Evolutionary conservation across 2,113 vertebrate genomes (phyloP).

Genomic region (Seriola rivoliana): DNA sequence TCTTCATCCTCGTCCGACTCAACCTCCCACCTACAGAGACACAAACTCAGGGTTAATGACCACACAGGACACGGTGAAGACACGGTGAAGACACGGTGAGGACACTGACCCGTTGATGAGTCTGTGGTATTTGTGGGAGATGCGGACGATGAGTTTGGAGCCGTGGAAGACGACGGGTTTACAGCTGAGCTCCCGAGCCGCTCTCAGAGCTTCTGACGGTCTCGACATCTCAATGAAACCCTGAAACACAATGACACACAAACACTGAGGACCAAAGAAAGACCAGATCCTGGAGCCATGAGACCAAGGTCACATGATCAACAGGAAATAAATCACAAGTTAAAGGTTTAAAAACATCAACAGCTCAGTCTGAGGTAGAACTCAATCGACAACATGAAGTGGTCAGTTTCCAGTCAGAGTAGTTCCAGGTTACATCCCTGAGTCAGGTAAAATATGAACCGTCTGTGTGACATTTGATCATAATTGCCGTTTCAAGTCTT

Average conservation of each 20-base stretch:
- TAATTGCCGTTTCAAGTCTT: too few species aligned
- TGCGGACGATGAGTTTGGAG: slow-evolving; percentile 9
- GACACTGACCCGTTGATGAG: slow-evolving; percentile 67
- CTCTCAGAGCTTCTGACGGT: slow-evolving; percentile 59
- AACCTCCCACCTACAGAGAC: slow-evolving; percentile 41
- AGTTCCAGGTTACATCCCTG: too few species aligned
- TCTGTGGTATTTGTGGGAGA: slow-evolving; percentile 66
- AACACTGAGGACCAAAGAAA: too few species aligned
- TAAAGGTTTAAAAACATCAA: too few species aligned
- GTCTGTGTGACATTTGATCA: too few species aligned
- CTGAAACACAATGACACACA: slow-evolving; percentile 48
- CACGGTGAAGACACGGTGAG: fast-evolving
- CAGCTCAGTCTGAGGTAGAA: too few species aligned
- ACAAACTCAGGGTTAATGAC: neutral
- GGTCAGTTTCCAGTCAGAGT: too few species aligned
- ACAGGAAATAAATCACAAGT: too few species aligned
- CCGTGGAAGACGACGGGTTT: slow-evolving; percentile 25
- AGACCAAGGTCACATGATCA: too few species aligned
- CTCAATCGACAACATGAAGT: too few species aligned
- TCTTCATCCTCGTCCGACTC: neutral
- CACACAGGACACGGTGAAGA: neutral
- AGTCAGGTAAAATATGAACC: too few species aligned
- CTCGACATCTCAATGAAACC: slow-evolving; percentile 77
- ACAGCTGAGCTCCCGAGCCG: slow-evolving; percentile 32
- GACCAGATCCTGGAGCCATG: too few species aligned